Conservation (phyloP, 2,113 vertebrate genomes). For the Cynoglossus semilaevis region DNA sequence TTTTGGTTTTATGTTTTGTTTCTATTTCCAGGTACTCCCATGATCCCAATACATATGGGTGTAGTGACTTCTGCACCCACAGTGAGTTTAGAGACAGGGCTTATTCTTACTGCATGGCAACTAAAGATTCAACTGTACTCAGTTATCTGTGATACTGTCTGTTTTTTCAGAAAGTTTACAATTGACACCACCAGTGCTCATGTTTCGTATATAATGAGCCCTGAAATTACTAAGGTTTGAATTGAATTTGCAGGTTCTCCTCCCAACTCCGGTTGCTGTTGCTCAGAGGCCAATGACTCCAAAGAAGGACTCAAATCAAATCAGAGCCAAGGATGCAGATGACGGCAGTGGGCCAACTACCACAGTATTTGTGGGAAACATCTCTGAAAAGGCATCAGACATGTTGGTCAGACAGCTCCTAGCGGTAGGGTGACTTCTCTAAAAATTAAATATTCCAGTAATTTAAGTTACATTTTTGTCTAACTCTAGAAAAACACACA, state of each 20-base stretch:
- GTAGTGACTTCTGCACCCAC: slow-evolving; percentile 91
- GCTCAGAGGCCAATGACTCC: slow-evolving; percentile 85
- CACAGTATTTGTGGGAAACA: slow-evolving; percentile 98
- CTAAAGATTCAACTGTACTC: slow-evolving; percentile 1
- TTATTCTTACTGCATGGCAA: not conserved
- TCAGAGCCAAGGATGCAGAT: slow-evolving; percentile 85
- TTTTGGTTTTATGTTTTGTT: not conserved
- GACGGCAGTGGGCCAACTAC: slow-evolving; percentile 90
- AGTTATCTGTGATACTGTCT: not conserved
- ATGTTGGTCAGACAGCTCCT: slow-evolving; percentile 96
- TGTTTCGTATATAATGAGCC: not conserved
- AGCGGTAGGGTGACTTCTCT: slow-evolving; percentile 80
- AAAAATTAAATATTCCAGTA: not conserved
- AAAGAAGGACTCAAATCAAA: slow-evolving; percentile 82
- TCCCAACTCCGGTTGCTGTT: slow-evolving; percentile 88
- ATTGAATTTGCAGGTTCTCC: slow-evolving; percentile 75
- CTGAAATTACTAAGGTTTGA: slow-evolving; percentile 1
- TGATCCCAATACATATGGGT: slow-evolving; percentile 99
- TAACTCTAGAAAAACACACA: no score
- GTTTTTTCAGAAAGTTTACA: not conserved
- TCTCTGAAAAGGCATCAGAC: slow-evolving; percentile 97
- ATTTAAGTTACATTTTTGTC: not conserved
- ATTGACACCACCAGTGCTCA: not conserved
- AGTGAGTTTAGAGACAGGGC: slow-evolving; percentile 65
- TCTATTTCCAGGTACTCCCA: slow-evolving; percentile 84